These are phyloP conservation scores for Homalodisca vitripennis DNA, from an alignment of 1,140 invertebrate genomes.

Conservation along the genomic window DNA sequence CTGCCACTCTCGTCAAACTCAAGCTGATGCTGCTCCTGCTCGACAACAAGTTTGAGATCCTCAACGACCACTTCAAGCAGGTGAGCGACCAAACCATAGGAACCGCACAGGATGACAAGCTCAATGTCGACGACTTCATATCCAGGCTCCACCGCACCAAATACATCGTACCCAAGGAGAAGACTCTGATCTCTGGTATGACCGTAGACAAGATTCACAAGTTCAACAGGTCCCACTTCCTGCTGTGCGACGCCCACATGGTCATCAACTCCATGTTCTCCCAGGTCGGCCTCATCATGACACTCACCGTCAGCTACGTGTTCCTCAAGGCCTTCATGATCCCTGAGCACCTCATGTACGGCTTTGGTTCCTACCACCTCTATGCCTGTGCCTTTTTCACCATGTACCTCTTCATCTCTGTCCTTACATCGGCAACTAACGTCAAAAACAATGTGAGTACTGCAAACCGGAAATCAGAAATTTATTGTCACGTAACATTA, in stretches of 20 bases:
- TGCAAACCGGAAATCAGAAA: too few species aligned
- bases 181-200: neutral
- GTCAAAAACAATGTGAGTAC: conserved; percentile 17
- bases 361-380: too few species aligned
- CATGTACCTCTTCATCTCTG: neutral
- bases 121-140: neutral
- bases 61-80: conserved; percentile 1
- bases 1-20: neutral
- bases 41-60: conserved; percentile 2
- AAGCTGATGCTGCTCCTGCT: conserved; percentile 7
- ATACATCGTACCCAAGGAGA: neutral
- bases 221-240: conserved; percentile 7
- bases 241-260: conserved; percentile 4
- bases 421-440: conserved; percentile 11
- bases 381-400: neutral
- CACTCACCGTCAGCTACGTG: neutral
- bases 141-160: neutral
- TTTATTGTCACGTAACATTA: too few species aligned
- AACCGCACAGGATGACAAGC: neutral
- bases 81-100: neutral
- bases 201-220: conserved; percentile 12
- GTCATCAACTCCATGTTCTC: conserved; percentile 4
- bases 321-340: neutral
- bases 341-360: neutral
- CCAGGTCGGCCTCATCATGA: neutral